Evolutionary conservation across 2,797 vertebrate species (phyloP), one percentile per base, ranked within the genome.

Genomic region (Astyanax mexicanus): DNA sequence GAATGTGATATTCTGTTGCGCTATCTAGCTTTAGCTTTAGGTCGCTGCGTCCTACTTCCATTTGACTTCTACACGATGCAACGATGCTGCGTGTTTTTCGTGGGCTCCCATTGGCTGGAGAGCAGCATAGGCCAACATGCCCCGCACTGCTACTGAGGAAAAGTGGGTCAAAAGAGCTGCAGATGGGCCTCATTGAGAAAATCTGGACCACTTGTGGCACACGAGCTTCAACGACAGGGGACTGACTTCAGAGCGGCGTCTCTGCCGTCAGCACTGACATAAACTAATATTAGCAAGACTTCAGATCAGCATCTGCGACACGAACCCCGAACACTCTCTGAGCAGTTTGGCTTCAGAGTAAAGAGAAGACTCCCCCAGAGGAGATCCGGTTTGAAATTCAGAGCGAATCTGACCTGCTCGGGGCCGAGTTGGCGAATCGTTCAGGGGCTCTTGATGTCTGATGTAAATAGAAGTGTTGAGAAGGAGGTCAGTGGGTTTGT

Each of bases 21-120:
- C n/a, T 35, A 58, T 64, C 57, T 25, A 13, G 17, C 72, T 44
- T 69, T 15, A 38, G 75, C 61, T 27, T 73, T 68, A 77, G 66
- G 69, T 73, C 58, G 69, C 73, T 47, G 70, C 44, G 84, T 68
- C 89, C 88, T 83, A 88, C 80, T 85, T 90, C 84, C 86, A 86
- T 90, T 85, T 78, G 74, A 38, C 5, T 32, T 32, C 29, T 32
- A 5, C 2, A 23, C n/a, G n/a, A n/a, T n/a, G 25, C 17, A 6
- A 32, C 29, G 2, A 2, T 52, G 10, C 19, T 52, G 19, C 21
- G 21, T 57, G 62, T 77, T 71, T 70, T 77, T 35, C 49, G 60
- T 58, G 67, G 77, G 49, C 49, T 77, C 58, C 52, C 17, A 42
- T 57, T 75, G 77, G 74, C 80, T 21, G 69, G 37, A 19, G 57